phyloP scores from a whole-genome alignment of 2,113 vertebrate genomes.

The Poicephalus meyeri region DNA sequence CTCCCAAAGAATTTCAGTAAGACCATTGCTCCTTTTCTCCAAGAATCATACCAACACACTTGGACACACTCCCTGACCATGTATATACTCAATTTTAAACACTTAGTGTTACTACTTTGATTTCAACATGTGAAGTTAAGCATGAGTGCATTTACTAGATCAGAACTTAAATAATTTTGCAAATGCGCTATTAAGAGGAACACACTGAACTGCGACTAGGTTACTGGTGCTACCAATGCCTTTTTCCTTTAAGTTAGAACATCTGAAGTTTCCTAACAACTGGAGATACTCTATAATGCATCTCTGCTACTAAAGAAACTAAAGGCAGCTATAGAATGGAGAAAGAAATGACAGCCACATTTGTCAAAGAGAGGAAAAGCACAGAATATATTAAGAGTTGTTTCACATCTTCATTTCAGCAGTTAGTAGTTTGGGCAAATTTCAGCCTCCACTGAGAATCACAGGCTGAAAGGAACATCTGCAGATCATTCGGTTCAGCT shows the following conservation, averaged over 20 bases:
- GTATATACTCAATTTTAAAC: neutral
- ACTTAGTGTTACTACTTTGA: neutral
- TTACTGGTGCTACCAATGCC: neutral
- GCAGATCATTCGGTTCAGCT: neutral
- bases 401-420: neutral
- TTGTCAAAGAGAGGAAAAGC: neutral
- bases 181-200: neutral
- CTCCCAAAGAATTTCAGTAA: neutral
- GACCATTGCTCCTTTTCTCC: neutral
- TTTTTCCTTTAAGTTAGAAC: neutral
- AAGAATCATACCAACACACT: neutral
- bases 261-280: neutral
- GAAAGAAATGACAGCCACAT: neutral
- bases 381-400: neutral
- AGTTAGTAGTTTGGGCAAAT: neutral
- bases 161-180: neutral
- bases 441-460: neutral
- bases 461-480: neutral
- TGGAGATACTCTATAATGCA: neutral
- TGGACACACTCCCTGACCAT: neutral
- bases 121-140: neutral
- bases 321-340: neutral
- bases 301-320: neutral
- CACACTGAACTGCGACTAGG: fast-evolving
- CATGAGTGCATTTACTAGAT: neutral